These are phyloP conservation scores for Aldrovandia affinis DNA, from an alignment of 2,797 vertebrate genomes.

Conservation along the genomic window DNA sequence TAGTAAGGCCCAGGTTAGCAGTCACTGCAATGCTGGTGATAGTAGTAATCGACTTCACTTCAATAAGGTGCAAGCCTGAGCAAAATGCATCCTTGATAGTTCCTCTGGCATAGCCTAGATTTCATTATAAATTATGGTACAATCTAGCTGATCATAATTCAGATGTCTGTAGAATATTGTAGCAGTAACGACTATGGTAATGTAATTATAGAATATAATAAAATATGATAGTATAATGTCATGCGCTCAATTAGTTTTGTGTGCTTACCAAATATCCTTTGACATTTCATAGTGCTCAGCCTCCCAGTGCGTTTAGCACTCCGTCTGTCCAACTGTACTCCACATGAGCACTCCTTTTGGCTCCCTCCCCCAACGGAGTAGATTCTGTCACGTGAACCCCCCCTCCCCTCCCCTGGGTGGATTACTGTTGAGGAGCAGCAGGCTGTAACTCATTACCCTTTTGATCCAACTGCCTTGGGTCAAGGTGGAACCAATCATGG, in stretches of 20 bases:
- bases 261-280: background rate
- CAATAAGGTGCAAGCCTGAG: background rate
- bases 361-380: background rate
- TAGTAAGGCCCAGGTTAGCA: background rate
- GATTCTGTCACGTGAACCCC: background rate
- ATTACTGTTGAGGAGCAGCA: background rate
- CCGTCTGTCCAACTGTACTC: background rate
- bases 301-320: background rate
- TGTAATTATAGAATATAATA: background rate
- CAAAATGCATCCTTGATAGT: background rate
- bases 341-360: constrained; percentile 4
- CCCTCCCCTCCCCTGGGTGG: constrained; percentile 1
- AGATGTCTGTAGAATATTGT: background rate
- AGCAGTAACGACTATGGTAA: background rate
- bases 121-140: no score
- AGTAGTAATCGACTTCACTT: background rate
- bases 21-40: background rate
- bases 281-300: background rate
- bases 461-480: background rate
- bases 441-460: constrained; percentile 31
- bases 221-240: background rate
- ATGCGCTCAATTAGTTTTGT: background rate
- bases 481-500: background rate
- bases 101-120: no score
- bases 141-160: background rate